Conservation (phyloP, 2,888 invertebrate species). For the Amaurobius ferox region DNA sequence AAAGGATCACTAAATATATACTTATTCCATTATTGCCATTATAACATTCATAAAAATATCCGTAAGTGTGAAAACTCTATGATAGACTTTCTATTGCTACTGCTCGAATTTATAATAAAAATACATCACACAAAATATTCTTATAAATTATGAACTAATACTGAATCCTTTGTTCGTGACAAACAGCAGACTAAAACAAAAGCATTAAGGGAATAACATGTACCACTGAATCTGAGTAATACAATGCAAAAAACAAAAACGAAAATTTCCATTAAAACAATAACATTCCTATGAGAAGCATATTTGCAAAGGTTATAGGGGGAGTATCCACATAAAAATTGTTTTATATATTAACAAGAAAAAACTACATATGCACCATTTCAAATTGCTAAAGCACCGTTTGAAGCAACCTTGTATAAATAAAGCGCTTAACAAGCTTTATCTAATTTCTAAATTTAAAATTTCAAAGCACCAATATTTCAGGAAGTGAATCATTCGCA, state of each 20-base stretch:
- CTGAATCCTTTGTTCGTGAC: slow-evolving; percentile 1
- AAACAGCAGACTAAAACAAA: background rate
- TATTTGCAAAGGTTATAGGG: background rate
- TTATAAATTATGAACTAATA: background rate
- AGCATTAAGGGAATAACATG: no score
- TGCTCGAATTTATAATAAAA: background rate
- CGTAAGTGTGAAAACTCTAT: no score
- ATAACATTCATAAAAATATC: no score
- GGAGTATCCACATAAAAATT: background rate
- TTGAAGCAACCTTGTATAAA: slow-evolving; percentile 1
- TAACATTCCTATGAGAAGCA: background rate
- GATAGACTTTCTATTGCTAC: background rate
- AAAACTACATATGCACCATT: slow-evolving; percentile 6
- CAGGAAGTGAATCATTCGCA: no score
- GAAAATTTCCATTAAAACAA: background rate
- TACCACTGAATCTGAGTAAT: no score
- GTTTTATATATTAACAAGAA: background rate
- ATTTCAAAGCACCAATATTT: slow-evolving; percentile 4
- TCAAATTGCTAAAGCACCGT: slow-evolving; percentile 8
- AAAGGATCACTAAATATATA: no score
- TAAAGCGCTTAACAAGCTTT: background rate
- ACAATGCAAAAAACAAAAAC: background rate
- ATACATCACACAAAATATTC: background rate
- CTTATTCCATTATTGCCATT: no score
- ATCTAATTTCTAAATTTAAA: background rate